A percentile compares a stretch with the other conserved stretches of the same genome.
Conservation (phyloP, 2,888 invertebrate genomes). For the Pterobdella sp. region DNA sequence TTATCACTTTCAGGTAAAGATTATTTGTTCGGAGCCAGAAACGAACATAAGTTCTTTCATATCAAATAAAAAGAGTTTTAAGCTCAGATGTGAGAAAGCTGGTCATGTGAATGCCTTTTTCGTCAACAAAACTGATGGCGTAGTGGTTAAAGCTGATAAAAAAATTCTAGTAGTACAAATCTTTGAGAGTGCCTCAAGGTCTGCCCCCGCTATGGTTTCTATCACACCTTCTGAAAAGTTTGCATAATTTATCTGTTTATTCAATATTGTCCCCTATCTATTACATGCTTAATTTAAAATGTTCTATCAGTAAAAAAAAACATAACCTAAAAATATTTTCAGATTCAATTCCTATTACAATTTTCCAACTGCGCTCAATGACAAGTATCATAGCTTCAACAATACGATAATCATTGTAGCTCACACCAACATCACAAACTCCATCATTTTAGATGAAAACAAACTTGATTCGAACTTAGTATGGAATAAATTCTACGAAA, state of each 20-base stretch:
- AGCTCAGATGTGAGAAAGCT: neutral
- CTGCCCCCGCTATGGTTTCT: constrained; percentile 13
- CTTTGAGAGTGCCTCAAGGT: neutral
- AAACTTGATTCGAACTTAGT: neutral
- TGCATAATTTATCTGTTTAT: too few relatives aligned
- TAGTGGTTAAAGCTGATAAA: neutral
- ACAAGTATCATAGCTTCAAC: neutral
- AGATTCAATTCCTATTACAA: constrained; percentile 24
- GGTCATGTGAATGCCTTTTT: neutral
- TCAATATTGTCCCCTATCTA: too few relatives aligned
- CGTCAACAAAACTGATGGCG: neutral
- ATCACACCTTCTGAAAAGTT: constrained; percentile 22
- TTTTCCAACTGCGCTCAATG: constrained; percentile 16
- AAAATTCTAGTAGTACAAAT: constrained; percentile 23
- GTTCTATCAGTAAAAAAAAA: neutral
- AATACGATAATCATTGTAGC: constrained; percentile 12
- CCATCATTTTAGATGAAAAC: neutral
- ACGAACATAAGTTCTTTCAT: constrained; percentile 6
- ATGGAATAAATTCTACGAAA: constrained; percentile 15
- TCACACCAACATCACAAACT: constrained; percentile 9
- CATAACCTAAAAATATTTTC: neutral
- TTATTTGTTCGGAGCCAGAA: constrained; percentile 11
- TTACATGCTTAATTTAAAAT: too few relatives aligned
- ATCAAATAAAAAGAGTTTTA: neutral
- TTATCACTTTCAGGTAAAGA: neutral